Evolutionary conservation across 2,888 invertebrate genomes (phyloP), one percentile per base, ranked within the genome.

Genomic region (Cenopis cana): DNA sequence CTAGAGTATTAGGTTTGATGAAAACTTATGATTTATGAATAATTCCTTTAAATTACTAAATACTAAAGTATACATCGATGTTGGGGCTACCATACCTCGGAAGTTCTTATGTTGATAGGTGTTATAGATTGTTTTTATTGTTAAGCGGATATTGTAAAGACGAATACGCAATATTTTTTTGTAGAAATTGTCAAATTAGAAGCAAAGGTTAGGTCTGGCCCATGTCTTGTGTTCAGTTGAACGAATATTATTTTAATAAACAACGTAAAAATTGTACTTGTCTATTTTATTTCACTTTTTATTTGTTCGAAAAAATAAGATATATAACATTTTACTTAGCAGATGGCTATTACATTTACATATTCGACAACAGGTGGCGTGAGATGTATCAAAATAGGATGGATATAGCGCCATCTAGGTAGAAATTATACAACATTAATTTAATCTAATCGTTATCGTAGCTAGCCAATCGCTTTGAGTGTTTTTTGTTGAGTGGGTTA

Each of bases 221-320:
- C 87, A 82, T 89, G 82, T 89, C 90, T 91, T 93, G 92, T 93
- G 93, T 93, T 93, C 93, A 91, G 89, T 89, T 90, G 91, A 90
- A 93, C 92, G 90, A 93, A 91, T 93, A 93, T 93, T 92, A 93
- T 93, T 93, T 93, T 93, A 93, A 93, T 93, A 93, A 93, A 93
- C 93, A 92, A 91, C 89, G 88, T 90, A 83, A 90, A 89, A 92
- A 90, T 86, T 87, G 85, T 90, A 88, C 75, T 72, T 73, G 66
- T 61, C 69, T 74, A 78, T 89, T 88, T 90, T 78, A 86, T 12
- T 10, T 38, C 4, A 12, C n/a, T n/a, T n/a, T n/a, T n/a, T n/a
- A n/a, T n/a, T n/a, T n/a, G n/a, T n/a, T n/a, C n/a, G n/a, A n/a
- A n/a, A n/a, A n/a, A n/a, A n/a, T n/a, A n/a, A n/a, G n/a, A n/a